Base-by-base conservation (phyloP, 2,113 vertebrate species). In the Podarcis muralis region DNA sequence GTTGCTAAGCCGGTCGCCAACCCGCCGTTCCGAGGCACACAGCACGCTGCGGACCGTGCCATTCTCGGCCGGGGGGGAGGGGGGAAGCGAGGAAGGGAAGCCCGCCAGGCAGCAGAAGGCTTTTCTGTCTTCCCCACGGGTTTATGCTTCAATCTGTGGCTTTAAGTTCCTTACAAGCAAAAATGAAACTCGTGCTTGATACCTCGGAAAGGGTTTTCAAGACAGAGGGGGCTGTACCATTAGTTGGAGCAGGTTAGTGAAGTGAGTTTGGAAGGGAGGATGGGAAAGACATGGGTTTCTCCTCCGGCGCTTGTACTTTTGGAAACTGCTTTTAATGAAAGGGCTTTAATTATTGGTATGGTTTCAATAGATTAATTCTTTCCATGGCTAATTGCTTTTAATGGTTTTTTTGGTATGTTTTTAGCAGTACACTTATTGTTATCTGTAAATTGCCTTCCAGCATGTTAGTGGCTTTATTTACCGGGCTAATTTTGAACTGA, bases 1-100 rank as follows among this genome's bases (percentile, higher is more conserved):
- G 89, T 90, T 90, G 89, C 89, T 90, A 90, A 53, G 89, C 79
- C 15, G 5, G 20, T 4, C 23, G 22, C 25, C 69, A 66, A 82
- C 37, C 66, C 84, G 11, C 37, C 6, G 30, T 69, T 76, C 88
- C 62, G 25, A n/a, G 57, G 43, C 77, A 68, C 71, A 23, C 57
- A 57, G 69, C 84, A 15, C 13, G 84, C 78, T 37, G 13, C 9
- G 69, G 84, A 37, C 71, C 12, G 79, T 76, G 48, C 89, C 89
- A 90, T 71, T 48, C 15, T 2, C 15, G 2, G 5, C 30, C 53
- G 6, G 7, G 7, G 40, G 59, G 23, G n/a, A n/a, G 20, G 32
- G 74, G 40, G 85, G 15, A 23, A 27, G 15, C 35, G 6, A 30
- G 72, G 15, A 27, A 43, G 48, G 53, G 30, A 59, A 30, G 25